Percentiles rank a stretch among this genome's conserved stretches.
phyloP scores from a whole-genome alignment of 2,888 invertebrate genomes.

The Ptychoptera albimana region DNA sequence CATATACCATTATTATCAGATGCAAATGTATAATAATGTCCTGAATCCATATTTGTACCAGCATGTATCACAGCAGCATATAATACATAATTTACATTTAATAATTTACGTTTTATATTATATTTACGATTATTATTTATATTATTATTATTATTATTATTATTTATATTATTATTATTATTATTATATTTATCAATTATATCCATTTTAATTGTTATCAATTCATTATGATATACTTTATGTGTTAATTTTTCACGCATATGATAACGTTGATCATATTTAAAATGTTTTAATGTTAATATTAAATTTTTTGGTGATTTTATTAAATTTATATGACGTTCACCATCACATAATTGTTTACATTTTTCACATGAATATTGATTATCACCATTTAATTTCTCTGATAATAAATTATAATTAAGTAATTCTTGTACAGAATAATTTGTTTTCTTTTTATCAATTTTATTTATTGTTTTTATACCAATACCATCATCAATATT shows the following conservation, averaged over 20 bases:
- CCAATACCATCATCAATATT: neutral
- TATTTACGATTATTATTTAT: neutral
- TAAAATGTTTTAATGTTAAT: slow-evolving; percentile 66
- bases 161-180: neutral
- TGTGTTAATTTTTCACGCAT: slow-evolving; percentile 67
- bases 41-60: slow-evolving; percentile 67
- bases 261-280: slow-evolving; percentile 52
- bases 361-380: slow-evolving; percentile 69
- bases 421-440: slow-evolving; percentile 62
- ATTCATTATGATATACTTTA: slow-evolving; percentile 43
- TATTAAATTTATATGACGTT: slow-evolving; percentile 49
- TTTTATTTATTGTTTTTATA: neutral
- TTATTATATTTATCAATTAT: too few relatives aligned
- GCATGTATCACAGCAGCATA: slow-evolving; percentile 76
- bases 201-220: slow-evolving; percentile 33
- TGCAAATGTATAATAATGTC: slow-evolving; percentile 77
- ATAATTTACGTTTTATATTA: slow-evolving; percentile 1
- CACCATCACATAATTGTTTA: slow-evolving; percentile 57
- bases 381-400: slow-evolving; percentile 64
- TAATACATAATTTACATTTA: slow-evolving; percentile 42
- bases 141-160: too few relatives aligned
- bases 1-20: slow-evolving; percentile 47
- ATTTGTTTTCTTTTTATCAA: slow-evolving; percentile 15
- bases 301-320: slow-evolving; percentile 63
- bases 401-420: slow-evolving; percentile 61